Evolutionary conservation across 2,888 invertebrate genomes (phyloP).

Genomic region (Rhingia rostrata): DNA sequence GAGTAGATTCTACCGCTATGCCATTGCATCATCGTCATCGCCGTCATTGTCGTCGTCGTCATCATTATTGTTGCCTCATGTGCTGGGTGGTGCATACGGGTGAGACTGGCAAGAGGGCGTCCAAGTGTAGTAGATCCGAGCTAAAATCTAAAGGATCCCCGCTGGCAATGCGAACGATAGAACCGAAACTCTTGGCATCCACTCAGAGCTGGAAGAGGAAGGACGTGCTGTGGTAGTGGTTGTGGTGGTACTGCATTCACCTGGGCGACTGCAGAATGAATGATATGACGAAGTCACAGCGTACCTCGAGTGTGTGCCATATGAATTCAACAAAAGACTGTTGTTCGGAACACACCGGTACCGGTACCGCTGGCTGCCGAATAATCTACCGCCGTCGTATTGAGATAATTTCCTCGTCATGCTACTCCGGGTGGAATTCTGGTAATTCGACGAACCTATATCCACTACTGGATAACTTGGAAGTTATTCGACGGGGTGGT

Average conservation of each 20-base stretch:
- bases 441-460: neutral
- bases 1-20: conserved; percentile 55
- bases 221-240: conserved; percentile 55
- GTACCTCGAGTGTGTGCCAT: conserved; percentile 54
- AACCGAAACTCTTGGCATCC: conserved; percentile 71
- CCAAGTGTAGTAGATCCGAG: conserved; percentile 66
- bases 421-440: no score
- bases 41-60: neutral
- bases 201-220: conserved; percentile 72
- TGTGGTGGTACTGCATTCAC: conserved; percentile 46
- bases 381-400: conserved; percentile 61
- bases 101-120: conserved; percentile 9
- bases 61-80: neutral
- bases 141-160: conserved; percentile 69
- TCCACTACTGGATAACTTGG: conserved; percentile 15
- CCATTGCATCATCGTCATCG: neutral
- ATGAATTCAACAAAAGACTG: conserved; percentile 71
- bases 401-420: conserved; percentile 64
- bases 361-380: conserved; percentile 52
- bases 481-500: conserved; percentile 16
- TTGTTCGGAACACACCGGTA: conserved; percentile 50
- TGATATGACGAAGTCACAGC: conserved; percentile 67
- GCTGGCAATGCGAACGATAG: conserved; percentile 69
- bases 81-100: conserved; percentile 5
- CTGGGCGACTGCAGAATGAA: conserved; percentile 45